Evolutionary conservation across 1,140 invertebrate genomes (phyloP).

Genomic region (Drosophila asahinai): DNA sequence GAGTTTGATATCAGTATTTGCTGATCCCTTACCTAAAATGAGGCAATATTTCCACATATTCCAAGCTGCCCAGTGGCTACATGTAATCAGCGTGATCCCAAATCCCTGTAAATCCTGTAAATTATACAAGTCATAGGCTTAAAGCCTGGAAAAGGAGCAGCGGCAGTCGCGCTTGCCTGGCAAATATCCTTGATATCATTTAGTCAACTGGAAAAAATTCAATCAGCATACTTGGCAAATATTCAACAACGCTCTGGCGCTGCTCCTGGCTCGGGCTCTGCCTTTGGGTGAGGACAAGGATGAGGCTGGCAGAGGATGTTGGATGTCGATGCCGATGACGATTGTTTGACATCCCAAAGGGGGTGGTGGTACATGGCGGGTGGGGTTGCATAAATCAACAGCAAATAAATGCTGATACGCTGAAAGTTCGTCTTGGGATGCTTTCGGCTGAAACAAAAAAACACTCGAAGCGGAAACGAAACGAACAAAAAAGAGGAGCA

Average conservation of each 20-base stretch:
- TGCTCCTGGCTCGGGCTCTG: not conserved
- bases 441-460: slow-evolving; percentile 78
- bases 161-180: slow-evolving; percentile 45
- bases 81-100: slow-evolving; percentile 27
- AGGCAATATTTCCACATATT: slow-evolving; percentile 25
- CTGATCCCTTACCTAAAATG: slow-evolving; percentile 15
- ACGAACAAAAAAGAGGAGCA: slow-evolving; percentile 67
- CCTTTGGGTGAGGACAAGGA: not conserved
- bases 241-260: slow-evolving; percentile 61
- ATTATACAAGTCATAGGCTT: slow-evolving; percentile 36
- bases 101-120: slow-evolving; percentile 5
- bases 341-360: slow-evolving; percentile 50
- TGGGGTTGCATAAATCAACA: slow-evolving; percentile 79
- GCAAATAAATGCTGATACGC: slow-evolving; percentile 85
- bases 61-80: slow-evolving; percentile 31
- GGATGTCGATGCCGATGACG: slow-evolving; percentile 28
- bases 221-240: slow-evolving; percentile 85
- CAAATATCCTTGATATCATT: slow-evolving; percentile 85
- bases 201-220: slow-evolving; percentile 85
- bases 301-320: slow-evolving; percentile 22
- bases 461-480: slow-evolving; percentile 80
- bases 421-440: slow-evolving; percentile 78
- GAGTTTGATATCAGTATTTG: too few relatives aligned
- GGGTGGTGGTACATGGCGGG: not conserved
- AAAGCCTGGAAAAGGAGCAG: slow-evolving; percentile 44